Evolutionary conservation across 2,797 vertebrate species (phyloP).

Genomic region (Holocentrus rufus): DNA sequence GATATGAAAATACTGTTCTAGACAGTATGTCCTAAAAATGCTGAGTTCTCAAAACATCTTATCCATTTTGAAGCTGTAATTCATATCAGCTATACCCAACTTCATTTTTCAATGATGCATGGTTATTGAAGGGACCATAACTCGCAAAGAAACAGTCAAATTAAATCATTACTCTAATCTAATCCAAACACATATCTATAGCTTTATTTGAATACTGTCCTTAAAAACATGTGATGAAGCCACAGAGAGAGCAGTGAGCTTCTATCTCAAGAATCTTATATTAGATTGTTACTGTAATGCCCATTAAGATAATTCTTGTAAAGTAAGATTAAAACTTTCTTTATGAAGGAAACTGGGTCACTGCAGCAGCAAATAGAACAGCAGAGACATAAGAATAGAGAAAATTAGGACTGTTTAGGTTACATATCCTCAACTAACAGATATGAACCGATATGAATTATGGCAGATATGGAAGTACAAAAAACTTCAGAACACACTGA

Average conservation of each 20-base stretch:
- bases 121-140: not conserved
- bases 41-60: not conserved
- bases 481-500: too few relatives aligned
- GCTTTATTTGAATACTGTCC: not conserved
- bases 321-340: too few relatives aligned
- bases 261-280: not conserved
- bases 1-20: not conserved
- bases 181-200: not conserved
- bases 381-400: too few relatives aligned
- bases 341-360: too few relatives aligned
- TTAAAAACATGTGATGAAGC: too few relatives aligned
- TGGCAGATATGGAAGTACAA: too few relatives aligned
- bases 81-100: not conserved
- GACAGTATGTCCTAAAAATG: too few relatives aligned
- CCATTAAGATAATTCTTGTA: too few relatives aligned
- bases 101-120: not conserved
- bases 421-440: too few relatives aligned
- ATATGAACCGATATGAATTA: too few relatives aligned
- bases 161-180: not conserved
- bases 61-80: not conserved
- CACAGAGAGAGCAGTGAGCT: too few relatives aligned
- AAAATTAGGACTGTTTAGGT: too few relatives aligned
- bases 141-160: not conserved
- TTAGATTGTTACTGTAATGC: not conserved
- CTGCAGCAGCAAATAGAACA: not conserved